These are phyloP conservation scores for Patiria pectinifera DNA, from an alignment of 53 echinoderm and acorn worm genomes.

Conservation along the genomic window DNA sequence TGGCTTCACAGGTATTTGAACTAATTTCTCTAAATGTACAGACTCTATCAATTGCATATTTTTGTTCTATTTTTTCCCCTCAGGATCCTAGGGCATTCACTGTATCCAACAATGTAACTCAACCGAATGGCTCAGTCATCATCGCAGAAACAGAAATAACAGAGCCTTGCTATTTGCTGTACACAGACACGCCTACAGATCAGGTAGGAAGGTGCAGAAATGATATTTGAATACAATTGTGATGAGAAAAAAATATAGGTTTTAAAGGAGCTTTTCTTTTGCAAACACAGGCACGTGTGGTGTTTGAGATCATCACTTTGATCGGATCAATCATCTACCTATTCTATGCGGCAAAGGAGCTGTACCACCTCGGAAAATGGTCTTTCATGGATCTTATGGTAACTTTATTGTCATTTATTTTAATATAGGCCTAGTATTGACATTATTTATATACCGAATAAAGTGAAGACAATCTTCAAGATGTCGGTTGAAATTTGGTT, in stretches of 20 bases:
- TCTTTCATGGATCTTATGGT: slow-evolving; percentile 76
- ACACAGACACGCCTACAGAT: slow-evolving; percentile 68
- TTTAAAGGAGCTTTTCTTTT: not conserved
- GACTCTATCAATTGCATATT: not conserved
- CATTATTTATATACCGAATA: too few species aligned
- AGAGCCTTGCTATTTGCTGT: slow-evolving; percentile 72
- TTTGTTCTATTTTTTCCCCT: not conserved
- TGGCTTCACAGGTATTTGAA: not conserved
- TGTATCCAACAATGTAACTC: slow-evolving; percentile 1
- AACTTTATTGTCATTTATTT: not conserved
- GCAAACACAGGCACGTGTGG: slow-evolving; percentile 70
- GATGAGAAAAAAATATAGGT: not conserved
- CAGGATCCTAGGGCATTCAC: slow-evolving; percentile 50
- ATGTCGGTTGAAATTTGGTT: too few species aligned
- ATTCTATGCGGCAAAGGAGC: slow-evolving; percentile 70
- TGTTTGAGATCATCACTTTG: slow-evolving; percentile 69
- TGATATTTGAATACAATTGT: not conserved
- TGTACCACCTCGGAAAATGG: slow-evolving; percentile 63
- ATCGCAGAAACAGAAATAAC: slow-evolving; percentile 16
- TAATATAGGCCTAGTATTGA: too few species aligned
- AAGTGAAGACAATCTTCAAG: too few species aligned
- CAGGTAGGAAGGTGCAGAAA: slow-evolving; percentile 41
- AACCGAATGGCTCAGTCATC: slow-evolving; percentile 48
- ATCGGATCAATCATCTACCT: slow-evolving; percentile 68
- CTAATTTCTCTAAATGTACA: not conserved